These are phyloP conservation scores for Ahaetulla prasina DNA, from an alignment of 2,113 vertebrate species.

Conservation along the genomic window DNA sequence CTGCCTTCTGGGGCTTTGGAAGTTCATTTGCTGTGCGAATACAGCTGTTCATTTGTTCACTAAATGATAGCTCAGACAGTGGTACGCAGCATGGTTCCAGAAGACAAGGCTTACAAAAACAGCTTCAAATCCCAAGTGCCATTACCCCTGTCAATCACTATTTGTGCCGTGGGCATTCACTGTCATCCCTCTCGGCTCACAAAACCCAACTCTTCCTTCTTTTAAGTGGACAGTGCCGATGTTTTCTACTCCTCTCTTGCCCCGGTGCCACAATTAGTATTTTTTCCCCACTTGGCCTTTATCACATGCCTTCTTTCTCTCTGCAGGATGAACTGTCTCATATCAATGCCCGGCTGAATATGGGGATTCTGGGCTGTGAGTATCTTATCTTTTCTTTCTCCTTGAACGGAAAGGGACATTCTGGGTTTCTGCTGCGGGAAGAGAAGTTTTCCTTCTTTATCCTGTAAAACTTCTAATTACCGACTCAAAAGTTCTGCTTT, in stretches of 20 bases:
- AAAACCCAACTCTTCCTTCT: neutral
- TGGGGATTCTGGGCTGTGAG: slow-evolving; percentile 99
- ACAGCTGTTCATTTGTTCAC: neutral
- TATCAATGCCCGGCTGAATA: slow-evolving; percentile 97
- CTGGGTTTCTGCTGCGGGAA: neutral
- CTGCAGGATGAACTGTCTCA: slow-evolving; percentile 93
- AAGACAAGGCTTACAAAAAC: neutral
- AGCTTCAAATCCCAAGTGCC: neutral
- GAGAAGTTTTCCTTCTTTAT: too few species aligned
- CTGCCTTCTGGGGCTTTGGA: neutral
- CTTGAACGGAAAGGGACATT: too few species aligned
- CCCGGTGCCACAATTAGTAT: neutral
- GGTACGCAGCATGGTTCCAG: neutral
- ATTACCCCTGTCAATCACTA: neutral
- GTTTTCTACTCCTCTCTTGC: too few species aligned
- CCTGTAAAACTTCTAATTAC: neutral
- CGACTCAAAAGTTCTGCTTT: neutral
- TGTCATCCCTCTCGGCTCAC: neutral
- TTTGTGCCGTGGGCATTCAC: neutral
- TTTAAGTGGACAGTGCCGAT: neutral
- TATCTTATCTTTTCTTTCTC: slow-evolving; percentile 13
- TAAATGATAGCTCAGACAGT: neutral
- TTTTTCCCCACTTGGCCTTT: neutral
- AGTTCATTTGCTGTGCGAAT: neutral
- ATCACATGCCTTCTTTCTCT: neutral